Evolutionary conservation across 1,140 invertebrate species (phyloP).

Genomic region (Caenorhabditis latens): DNA sequence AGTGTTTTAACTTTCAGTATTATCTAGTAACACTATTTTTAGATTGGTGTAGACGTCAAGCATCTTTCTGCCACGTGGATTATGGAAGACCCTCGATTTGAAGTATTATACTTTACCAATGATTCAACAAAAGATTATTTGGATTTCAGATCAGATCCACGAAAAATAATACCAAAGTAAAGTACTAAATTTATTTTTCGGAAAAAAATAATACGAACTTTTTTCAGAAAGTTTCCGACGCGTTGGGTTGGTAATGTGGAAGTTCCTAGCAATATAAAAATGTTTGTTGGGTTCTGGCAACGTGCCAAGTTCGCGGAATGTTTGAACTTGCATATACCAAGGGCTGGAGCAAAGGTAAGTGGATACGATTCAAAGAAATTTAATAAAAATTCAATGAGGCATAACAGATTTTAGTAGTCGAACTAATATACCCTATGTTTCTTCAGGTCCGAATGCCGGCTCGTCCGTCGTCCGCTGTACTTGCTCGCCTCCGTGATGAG

Average conservation of each 20-base stretch:
- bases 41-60: conserved; percentile 18
- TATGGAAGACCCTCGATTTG: not conserved
- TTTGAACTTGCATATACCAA: conserved; percentile 33
- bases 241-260: not conserved
- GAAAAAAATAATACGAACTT: not conserved
- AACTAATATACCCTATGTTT: too few species aligned
- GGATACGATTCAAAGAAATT: not conserved
- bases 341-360: not conserved
- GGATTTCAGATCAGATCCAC: conserved; percentile 15
- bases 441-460: conserved; percentile 33
- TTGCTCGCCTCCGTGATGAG: conserved; percentile 4
- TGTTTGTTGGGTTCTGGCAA: not conserved
- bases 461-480: not conserved
- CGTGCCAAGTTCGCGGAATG: conserved; percentile 14
- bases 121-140: not conserved
- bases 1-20: too few species aligned
- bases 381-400: not conserved
- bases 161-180: conserved; percentile 22
- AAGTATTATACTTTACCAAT: not conserved
- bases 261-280: not conserved
- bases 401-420: too few species aligned
- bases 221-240: conserved; percentile 13
- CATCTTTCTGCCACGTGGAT: not conserved
- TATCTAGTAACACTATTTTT: not conserved
- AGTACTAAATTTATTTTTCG: not conserved